A percentile compares a stretch with the other conserved stretches of the same genome.
These are phyloP conservation scores for Leistus spinibarbis DNA, from an alignment of 2,888 invertebrate genomes.

Conservation along the genomic window DNA sequence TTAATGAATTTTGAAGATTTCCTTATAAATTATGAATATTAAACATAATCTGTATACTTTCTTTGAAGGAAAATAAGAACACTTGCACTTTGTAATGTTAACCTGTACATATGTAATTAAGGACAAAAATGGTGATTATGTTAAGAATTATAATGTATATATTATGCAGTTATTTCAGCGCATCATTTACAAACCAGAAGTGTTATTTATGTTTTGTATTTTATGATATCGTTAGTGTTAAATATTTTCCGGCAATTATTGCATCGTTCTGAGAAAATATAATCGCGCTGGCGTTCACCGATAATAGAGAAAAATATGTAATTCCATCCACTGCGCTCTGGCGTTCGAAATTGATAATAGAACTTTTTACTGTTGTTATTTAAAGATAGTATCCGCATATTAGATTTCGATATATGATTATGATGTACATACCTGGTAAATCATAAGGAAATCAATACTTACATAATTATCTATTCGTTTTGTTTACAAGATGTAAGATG, in stretches of 20 bases:
- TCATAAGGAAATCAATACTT: conserved; percentile 9
- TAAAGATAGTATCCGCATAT: not conserved
- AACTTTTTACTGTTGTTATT: not conserved
- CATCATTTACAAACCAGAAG: not conserved
- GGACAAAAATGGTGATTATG: no score
- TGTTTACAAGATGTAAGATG: not conserved
- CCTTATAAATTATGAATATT: no score
- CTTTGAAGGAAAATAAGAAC: no score
- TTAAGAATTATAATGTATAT: no score
- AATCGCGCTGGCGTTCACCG: not conserved
- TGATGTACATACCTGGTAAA: not conserved
- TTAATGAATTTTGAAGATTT: no score
- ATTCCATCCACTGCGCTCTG: not conserved
- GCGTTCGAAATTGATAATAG: not conserved
- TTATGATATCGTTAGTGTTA: not conserved
- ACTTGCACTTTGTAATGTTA: no score
- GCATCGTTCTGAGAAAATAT: not conserved
- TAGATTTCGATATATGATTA: not conserved
- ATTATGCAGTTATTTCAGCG: not conserved
- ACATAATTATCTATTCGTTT: not conserved
- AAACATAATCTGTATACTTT: no score
- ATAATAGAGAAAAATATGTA: not conserved
- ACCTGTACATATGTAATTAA: no score
- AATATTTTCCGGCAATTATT: conserved; percentile 15
- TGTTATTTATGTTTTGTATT: not conserved